phyloP scores from a whole-genome alignment of 2,797 vertebrate species.

The Cercopithecus petaurista region DNA sequence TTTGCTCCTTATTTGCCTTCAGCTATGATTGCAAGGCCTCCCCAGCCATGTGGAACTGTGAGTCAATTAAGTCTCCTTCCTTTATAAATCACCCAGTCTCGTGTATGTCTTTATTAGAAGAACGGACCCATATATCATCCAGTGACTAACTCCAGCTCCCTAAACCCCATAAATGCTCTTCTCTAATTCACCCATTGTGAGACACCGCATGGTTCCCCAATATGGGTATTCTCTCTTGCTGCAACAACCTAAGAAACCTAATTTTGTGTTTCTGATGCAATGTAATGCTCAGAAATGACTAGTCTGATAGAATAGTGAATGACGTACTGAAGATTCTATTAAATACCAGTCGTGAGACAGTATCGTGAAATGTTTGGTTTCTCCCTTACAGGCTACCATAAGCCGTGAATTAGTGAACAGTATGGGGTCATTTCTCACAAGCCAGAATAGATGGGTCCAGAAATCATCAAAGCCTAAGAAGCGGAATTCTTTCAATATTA shows the following conservation, averaged over 20 bases:
- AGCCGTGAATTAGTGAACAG: neutral
- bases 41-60: neutral
- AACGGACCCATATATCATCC: neutral
- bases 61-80: neutral
- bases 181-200: neutral
- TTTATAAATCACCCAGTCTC: neutral
- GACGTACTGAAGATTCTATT: neutral
- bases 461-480: neutral
- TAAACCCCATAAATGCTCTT: neutral
- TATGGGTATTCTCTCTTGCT: neutral
- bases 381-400: neutral
- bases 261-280: neutral
- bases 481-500: neutral
- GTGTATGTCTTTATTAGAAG: neutral
- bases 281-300: neutral
- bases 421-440: neutral
- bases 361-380: neutral
- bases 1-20: neutral
- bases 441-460: neutral
- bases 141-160: neutral
- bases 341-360: neutral
- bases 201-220: neutral
- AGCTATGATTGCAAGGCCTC: neutral
- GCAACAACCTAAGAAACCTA: neutral
- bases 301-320: neutral